Percentiles rank a stretch among this genome's conserved stretches.
These are phyloP conservation scores for Exaiptasia diaphana DNA, from an alignment of 64 coral and sea anemone genomes.

Conservation along the genomic window DNA sequence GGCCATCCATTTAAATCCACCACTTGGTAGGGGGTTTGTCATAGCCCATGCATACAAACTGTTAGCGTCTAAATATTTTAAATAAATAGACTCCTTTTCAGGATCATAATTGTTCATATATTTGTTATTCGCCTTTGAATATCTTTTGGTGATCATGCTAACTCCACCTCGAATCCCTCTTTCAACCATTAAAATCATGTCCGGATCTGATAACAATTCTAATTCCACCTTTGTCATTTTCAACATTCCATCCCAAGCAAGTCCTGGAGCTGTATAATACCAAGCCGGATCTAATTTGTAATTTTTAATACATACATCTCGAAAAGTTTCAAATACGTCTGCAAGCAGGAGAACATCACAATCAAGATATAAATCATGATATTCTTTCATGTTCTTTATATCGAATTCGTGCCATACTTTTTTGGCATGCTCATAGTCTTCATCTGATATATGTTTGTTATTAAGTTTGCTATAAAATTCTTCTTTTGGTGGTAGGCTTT, in stretches of 20 bases:
- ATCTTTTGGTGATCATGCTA: background rate
- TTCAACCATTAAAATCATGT: conserved; percentile 7
- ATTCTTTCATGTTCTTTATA: background rate
- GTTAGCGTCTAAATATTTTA: background rate
- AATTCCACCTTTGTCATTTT: background rate
- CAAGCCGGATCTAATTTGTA: background rate
- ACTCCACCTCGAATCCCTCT: background rate
- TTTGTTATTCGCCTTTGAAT: background rate
- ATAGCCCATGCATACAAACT: background rate
- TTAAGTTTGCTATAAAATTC: background rate
- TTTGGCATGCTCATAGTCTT: background rate
- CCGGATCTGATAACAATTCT: background rate
- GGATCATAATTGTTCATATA: background rate
- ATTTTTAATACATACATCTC: background rate
- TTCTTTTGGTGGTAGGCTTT: background rate
- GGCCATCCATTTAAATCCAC: background rate
- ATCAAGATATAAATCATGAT: background rate
- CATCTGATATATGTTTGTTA: background rate
- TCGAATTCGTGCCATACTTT: background rate
- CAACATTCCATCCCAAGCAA: background rate
- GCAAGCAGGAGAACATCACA: background rate
- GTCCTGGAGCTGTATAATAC: background rate
- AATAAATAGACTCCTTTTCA: background rate
- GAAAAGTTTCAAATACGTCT: background rate
- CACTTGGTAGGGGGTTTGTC: background rate